Evolutionary conservation across 2,113 vertebrate genomes (phyloP).

Genomic region (Cyprinus carpio): DNA sequence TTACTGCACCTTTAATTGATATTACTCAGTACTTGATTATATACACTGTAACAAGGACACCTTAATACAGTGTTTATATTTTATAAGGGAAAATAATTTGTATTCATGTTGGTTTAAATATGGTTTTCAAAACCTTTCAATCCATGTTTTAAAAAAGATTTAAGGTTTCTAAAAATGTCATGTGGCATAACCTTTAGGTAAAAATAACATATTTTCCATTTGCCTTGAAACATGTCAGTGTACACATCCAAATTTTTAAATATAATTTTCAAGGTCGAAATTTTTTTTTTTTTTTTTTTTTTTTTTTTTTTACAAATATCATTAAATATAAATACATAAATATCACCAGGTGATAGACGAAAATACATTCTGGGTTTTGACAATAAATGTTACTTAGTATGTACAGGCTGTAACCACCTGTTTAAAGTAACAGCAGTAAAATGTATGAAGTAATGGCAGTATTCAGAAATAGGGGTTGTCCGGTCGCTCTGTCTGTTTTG

Average conservation of each 20-base stretch:
- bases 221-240: too few relatives aligned
- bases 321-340: neutral
- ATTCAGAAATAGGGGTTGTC: conserved; percentile 8
- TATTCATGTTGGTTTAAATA: too few relatives aligned
- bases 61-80: too few relatives aligned
- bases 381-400: conserved; percentile 4
- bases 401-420: neutral
- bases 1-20: too few relatives aligned
- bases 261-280: too few relatives aligned
- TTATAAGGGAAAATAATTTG: too few relatives aligned
- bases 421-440: neutral
- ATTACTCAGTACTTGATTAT: too few relatives aligned
- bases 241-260: neutral
- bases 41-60: too few relatives aligned
- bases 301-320: neutral
- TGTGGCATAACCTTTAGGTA: neutral
- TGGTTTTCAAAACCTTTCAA: too few relatives aligned
- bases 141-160: too few relatives aligned
- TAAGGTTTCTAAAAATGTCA: neutral
- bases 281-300: too few relatives aligned
- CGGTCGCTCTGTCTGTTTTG: conserved; percentile 35
- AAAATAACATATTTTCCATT: neutral
- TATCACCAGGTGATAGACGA: neutral
- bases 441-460: too few relatives aligned
- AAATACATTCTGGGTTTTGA: neutral